Evolutionary conservation across 2,113 vertebrate species (phyloP).

Genomic region (Microtus oregoni): DNA sequence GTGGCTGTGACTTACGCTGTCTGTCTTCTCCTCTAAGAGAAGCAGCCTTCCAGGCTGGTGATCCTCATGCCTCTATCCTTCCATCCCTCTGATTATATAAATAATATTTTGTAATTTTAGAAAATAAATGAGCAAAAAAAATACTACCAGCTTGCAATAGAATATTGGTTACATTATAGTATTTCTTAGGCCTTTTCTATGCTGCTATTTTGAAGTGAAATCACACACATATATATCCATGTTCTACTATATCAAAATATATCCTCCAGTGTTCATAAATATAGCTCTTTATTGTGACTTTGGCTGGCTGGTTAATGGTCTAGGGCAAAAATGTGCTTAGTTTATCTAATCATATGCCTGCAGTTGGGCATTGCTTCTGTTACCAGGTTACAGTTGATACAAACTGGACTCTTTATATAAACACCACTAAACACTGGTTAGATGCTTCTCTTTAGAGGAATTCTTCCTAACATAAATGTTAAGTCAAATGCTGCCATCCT

Average conservation of each 20-base stretch:
- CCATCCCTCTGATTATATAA: neutral
- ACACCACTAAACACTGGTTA: neutral
- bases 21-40: neutral
- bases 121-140: slow-evolving; percentile 6
- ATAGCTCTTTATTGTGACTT: slow-evolving; percentile 12
- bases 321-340: neutral
- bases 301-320: slow-evolving; percentile 31
- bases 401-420: slow-evolving; percentile 42
- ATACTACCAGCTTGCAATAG: neutral
- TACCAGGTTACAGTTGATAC: neutral
- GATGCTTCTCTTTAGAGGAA: slow-evolving; percentile 22
- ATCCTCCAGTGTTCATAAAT: neutral
- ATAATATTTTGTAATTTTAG: slow-evolving; percentile 15
- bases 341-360: neutral
- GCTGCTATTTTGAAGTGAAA: slow-evolving; percentile 24
- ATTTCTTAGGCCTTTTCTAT: neutral
- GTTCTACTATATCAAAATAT: neutral
- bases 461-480: slow-evolving; percentile 20
- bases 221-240: neutral
- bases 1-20: neutral
- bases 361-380: slow-evolving; percentile 7
- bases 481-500: slow-evolving; percentile 8
- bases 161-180: neutral
- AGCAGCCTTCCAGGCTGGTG: neutral
- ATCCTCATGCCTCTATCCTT: no score